phyloP scores from a whole-genome alignment of 2,113 vertebrate genomes.

The Phocoena sinus region DNA sequence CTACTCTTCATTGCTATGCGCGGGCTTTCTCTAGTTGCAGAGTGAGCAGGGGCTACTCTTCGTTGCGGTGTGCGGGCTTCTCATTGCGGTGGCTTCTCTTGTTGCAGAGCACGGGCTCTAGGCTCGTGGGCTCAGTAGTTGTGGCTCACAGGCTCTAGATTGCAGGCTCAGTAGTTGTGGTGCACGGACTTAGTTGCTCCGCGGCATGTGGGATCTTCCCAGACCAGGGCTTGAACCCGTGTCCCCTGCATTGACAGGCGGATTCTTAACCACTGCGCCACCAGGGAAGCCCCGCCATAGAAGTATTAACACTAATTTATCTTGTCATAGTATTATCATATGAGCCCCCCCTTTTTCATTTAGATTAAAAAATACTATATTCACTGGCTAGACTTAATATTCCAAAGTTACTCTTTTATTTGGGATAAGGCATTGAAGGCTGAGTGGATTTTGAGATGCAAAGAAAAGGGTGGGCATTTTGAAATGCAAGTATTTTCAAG shows the following conservation, averaged over 20 bases:
- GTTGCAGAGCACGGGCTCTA: too few species aligned
- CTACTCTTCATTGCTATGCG: too few species aligned
- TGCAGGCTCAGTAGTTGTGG: too few species aligned
- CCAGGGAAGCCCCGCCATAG: neutral
- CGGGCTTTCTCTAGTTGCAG: too few species aligned
- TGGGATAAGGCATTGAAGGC: neutral
- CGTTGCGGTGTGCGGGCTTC: too few species aligned
- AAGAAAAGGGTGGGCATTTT: neutral
- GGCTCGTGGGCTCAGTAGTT: too few species aligned
- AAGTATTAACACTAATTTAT: neutral
- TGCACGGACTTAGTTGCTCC: rapidly evolving
- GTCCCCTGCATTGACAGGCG: too few species aligned
- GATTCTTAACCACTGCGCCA: too few species aligned
- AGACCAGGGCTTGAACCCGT: neutral
- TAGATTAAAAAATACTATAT: neutral
- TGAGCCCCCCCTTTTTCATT: neutral
- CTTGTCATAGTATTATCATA: neutral
- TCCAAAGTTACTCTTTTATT: neutral
- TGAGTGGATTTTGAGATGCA: neutral
- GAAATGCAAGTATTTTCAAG: slow-evolving; percentile 43
- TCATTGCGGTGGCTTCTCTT: too few species aligned
- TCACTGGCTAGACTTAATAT: neutral
- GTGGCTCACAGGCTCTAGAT: too few species aligned
- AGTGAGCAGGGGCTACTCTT: too few species aligned
- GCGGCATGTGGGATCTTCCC: neutral